These are phyloP conservation scores for Pimephales promelas DNA, from an alignment of 2,113 vertebrate genomes.

Conservation along the genomic window DNA sequence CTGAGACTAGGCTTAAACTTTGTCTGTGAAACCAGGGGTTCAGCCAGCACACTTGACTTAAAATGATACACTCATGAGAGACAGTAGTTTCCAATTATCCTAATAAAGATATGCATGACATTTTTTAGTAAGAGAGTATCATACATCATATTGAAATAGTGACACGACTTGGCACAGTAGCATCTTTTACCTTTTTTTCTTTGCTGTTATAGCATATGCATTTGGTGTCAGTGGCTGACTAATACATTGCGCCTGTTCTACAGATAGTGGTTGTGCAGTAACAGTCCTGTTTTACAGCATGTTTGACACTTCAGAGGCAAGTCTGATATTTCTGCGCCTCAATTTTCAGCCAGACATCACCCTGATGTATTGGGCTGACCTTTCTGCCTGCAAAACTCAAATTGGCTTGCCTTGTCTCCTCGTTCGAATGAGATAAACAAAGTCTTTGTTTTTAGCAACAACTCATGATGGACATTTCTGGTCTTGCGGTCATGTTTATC, in stretches of 20 bases:
- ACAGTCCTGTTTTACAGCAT: conserved; percentile 15
- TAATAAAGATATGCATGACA: not conserved
- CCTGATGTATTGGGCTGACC: conserved; percentile 51
- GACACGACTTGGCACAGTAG: not conserved
- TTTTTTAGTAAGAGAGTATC: conserved; percentile 2
- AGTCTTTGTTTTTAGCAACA: conserved; percentile 35
- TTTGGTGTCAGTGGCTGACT: conserved; percentile 17
- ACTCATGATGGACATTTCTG: conserved; percentile 10
- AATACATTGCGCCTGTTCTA: conserved; percentile 9
- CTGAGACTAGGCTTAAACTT: too few species aligned
- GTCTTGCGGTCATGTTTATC: not conserved
- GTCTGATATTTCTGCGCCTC: conserved; percentile 34
- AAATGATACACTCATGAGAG: not conserved
- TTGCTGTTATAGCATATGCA: conserved; percentile 6
- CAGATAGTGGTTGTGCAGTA: not conserved
- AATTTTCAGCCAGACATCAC: conserved; percentile 27
- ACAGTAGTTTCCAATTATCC: not conserved
- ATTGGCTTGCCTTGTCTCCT: conserved; percentile 30
- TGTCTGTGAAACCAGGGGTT: too few species aligned
- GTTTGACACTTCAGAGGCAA: conserved; percentile 20
- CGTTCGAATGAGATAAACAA: conserved; percentile 42
- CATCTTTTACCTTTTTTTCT: conserved; percentile 2
- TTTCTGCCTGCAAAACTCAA: conserved; percentile 49
- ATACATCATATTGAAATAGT: not conserved
- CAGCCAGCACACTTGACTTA: not conserved